These are phyloP conservation scores for Pampusana beccarii DNA, from an alignment of 2,113 vertebrate species.

Conservation along the genomic window DNA sequence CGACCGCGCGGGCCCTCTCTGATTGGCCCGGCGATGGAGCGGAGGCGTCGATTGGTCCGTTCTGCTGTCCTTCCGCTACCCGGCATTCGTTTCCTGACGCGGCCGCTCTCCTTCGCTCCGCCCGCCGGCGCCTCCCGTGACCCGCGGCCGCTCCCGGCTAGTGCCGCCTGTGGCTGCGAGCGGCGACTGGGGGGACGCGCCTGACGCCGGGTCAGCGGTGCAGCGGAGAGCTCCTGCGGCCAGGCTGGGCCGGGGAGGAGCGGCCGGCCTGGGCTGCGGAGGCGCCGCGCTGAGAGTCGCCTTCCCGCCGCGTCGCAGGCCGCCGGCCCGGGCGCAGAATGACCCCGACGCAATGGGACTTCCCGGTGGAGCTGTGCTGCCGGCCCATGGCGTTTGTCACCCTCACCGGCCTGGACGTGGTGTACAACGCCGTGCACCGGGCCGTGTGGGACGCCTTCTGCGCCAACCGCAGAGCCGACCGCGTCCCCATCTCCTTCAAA, in stretches of 20 bases:
- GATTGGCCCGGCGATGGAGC: rapidly evolving
- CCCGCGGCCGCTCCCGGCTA: not conserved
- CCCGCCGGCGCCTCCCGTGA: not conserved
- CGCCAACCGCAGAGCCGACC: conserved; percentile 92
- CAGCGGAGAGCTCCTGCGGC: not conserved
- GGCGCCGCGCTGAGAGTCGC: not conserved
- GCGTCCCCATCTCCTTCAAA: conserved; percentile 98
- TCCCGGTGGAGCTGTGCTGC: conserved; percentile 96
- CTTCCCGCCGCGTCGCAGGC: not conserved
- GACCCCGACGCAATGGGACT: conserved; percentile 91
- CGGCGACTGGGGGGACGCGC: not conserved
- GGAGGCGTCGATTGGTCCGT: not conserved
- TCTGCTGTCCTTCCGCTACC: not conserved
- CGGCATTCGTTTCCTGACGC: conserved; percentile 17
- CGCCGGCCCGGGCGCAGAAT: conserved; percentile 37
- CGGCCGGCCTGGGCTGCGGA: not conserved
- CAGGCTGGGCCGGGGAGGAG: no score
- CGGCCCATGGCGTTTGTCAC: conserved; percentile 98
- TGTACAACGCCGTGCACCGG: conserved; percentile 94
- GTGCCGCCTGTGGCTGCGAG: not conserved
- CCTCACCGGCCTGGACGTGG: conserved; percentile 92
- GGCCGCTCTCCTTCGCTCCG: not conserved
- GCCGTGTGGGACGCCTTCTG: conserved; percentile 99
- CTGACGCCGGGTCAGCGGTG: not conserved
- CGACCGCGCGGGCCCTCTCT: rapidly evolving